Conservation (phyloP, 2,113 vertebrate genomes). For the Leiothrix lutea region DNA sequence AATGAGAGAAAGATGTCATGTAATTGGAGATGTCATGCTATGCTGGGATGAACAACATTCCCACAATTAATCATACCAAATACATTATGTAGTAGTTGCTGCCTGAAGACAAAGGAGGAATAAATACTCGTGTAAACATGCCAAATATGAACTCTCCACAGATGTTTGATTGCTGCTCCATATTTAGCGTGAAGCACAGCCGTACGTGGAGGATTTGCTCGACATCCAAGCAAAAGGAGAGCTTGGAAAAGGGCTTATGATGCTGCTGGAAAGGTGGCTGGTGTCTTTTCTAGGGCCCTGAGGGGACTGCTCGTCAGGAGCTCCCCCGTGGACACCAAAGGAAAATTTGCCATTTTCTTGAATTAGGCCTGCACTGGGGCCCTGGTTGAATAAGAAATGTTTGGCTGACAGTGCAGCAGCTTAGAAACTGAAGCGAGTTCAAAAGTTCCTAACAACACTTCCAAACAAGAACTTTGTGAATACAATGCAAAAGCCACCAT, state of each 20-base stretch:
- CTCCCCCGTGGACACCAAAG: background rate
- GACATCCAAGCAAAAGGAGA: background rate
- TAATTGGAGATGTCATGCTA: conserved; percentile 44
- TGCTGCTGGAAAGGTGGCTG: background rate
- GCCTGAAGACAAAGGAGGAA: conserved; percentile 52
- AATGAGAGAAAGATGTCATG: conserved; percentile 42
- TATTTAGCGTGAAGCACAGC: background rate
- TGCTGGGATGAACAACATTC: conserved; percentile 37
- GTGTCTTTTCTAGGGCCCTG: background rate
- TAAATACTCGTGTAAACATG: conserved; percentile 24
- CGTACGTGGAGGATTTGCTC: background rate
- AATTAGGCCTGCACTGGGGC: background rate
- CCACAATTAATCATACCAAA: conserved; percentile 51
- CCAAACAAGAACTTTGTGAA: conserved; percentile 43
- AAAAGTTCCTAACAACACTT: conserved; percentile 44
- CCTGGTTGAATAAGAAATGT: background rate
- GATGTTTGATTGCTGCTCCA: conserved; percentile 16
- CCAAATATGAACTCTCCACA: background rate
- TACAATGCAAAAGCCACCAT: background rate
- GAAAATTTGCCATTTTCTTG: background rate
- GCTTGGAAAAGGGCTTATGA: background rate
- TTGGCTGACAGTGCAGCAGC: background rate
- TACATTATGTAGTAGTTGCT: conserved; percentile 43
- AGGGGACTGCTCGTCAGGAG: background rate
- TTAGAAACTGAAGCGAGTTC: conserved; percentile 2